Percentiles rank a stretch among this genome's conserved stretches.
Conservation (phyloP, 2,888 invertebrate genomes). For the Xestobium rufovillosum region DNA sequence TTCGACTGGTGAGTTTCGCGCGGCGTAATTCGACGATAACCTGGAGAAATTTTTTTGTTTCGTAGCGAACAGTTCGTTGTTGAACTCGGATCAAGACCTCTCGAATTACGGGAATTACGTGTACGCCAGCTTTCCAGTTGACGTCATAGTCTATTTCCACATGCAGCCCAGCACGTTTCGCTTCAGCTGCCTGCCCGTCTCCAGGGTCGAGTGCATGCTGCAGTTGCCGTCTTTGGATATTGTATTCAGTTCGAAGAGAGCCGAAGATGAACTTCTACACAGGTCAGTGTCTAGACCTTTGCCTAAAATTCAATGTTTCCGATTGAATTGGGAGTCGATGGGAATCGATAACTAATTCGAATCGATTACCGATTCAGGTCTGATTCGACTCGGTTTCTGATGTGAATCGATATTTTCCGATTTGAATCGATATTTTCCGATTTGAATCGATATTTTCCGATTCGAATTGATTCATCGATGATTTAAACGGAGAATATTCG, state of each 20-base stretch:
- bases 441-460: too few species aligned
- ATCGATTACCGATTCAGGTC: too few species aligned
- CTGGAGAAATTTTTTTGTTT: too few species aligned
- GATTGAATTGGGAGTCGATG: too few species aligned
- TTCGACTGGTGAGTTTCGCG: slow-evolving; percentile 24
- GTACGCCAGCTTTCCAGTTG: slow-evolving; percentile 94
- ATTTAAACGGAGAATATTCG: too few species aligned
- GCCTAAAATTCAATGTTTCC: too few species aligned
- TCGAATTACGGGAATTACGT: slow-evolving; percentile 69
- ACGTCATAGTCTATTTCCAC: slow-evolving; percentile 96
- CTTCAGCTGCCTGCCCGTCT: slow-evolving; percentile 92
- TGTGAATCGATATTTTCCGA: too few species aligned
- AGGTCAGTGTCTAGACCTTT: slow-evolving; percentile 24
- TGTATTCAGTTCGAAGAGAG: slow-evolving; percentile 90
- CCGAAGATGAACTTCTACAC: slow-evolving; percentile 58
- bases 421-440: too few species aligned
- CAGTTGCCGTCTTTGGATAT: slow-evolving; percentile 95
- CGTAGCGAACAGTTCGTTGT: slow-evolving; percentile 30
- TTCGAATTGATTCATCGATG: too few species aligned
- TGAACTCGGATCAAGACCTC: slow-evolving; percentile 46
- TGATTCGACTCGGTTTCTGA: too few species aligned
- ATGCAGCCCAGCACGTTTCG: slow-evolving; percentile 96
- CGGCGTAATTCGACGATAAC: too few species aligned
- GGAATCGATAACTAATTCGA: too few species aligned
- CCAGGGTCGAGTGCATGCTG: slow-evolving; percentile 90